Base-by-base conservation (phyloP, 2,113 vertebrate genomes). In the Lasiurus borealis region DNA sequence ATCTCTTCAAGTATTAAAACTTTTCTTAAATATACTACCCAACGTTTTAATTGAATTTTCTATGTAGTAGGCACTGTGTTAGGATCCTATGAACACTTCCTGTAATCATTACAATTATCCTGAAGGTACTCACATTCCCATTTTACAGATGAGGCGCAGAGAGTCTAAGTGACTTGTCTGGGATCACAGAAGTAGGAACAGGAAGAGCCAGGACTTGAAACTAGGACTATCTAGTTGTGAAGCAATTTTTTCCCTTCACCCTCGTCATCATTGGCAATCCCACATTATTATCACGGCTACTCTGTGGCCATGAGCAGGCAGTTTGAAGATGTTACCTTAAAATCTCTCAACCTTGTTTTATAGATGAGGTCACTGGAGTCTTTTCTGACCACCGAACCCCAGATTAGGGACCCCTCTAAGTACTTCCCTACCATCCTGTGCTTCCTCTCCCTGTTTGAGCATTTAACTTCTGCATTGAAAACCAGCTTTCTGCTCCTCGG, bases 141-240 rank as follows among this genome's bases (percentile, higher is more conserved):
- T 48, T 90, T 95, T 86, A 89, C 18, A 44, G 8, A 69, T 68
- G 75, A 89, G 66, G 29, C 6, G 36, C 11, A 88, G 64, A 25
- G 25, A 71, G 13, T 19, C 16, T 66, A 13, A 72, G 40, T 36
- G n/a, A 82, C 31, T 84, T 64, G 9, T 6, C 75, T 3, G 34
- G 81, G 36, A 40, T 40, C 81, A 85, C 52, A 92, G 66, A 91
- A 46, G 23, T 71, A 93, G 62, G 36, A 73, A 94, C 0, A 86
- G 54, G 27, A 86, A 90, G 19, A 92, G 10, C 21, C 10, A 68
- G 52, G 75, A 82, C 68, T 86, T 83, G 31, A 85, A 85, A 62
- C 14, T 6, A 59, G 52, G 15, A 21, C 36, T 85, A 10, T 75
- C 18, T 46, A 52, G n/a, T 13, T 57, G 23, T 59, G 54, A 93